Percentiles rank a stretch among this genome's conserved stretches.
These are phyloP conservation scores for Paragorgia papillata DNA, from an alignment of 92 coral and sea anemone genomes.

Conservation along the genomic window DNA sequence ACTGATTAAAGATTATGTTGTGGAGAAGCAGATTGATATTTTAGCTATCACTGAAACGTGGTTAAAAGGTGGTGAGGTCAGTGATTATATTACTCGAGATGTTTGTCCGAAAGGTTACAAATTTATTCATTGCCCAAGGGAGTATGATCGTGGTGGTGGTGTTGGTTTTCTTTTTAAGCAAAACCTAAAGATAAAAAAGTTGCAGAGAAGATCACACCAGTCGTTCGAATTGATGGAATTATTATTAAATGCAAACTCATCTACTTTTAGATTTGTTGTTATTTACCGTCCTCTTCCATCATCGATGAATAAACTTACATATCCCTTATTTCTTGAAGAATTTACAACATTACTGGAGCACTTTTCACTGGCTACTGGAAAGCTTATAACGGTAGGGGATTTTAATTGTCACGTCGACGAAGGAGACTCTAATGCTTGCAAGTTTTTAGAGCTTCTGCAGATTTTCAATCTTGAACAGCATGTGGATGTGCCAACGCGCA, in stretches of 20 bases:
- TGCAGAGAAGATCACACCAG: not conserved
- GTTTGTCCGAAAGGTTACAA: constrained; percentile 4
- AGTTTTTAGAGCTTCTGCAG: constrained; percentile 22
- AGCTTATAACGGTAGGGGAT: constrained; percentile 52
- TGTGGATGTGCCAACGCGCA: constrained; percentile 11
- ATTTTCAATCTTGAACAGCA: constrained; percentile 40
- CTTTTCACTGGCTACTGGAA: constrained; percentile 35
- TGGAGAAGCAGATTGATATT: constrained; percentile 9
- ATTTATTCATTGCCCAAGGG: constrained; percentile 20
- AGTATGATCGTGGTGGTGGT: constrained; percentile 16
- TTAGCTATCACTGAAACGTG: constrained; percentile 25
- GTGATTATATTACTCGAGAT: not conserved
- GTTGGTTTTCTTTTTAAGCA: not conserved
- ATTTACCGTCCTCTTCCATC: not conserved
- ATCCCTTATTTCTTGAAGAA: constrained; percentile 50
- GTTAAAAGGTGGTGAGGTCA: constrained; percentile 1
- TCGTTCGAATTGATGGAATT: constrained; percentile 17
- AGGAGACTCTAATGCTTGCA: constrained; percentile 19
- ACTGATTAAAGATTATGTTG: constrained; percentile 20
- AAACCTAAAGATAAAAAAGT: constrained; percentile 8
- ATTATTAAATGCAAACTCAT: not conserved
- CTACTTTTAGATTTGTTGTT: not conserved
- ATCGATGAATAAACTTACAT: not conserved
- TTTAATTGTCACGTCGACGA: constrained; percentile 59
- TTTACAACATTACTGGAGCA: constrained; percentile 53